Percentiles rank a stretch among this genome's conserved stretches.
Conservation (phyloP, 1,140 invertebrate species). For the Drosophila nigrodunni region DNA sequence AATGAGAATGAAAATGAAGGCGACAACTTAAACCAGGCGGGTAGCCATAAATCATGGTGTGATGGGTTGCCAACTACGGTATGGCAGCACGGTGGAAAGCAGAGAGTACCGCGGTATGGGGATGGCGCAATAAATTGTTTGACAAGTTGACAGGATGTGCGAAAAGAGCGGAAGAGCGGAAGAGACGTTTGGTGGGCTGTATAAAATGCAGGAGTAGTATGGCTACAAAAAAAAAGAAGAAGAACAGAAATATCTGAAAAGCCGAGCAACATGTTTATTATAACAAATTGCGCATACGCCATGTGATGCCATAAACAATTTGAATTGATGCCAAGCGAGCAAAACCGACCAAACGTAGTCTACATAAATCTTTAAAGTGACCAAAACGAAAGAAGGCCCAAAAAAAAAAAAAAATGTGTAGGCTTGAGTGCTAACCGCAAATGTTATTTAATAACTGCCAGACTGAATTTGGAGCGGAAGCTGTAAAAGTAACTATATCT, state of each 20-base stretch:
- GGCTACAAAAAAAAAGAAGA: not conserved
- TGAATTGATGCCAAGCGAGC: conserved; percentile 57
- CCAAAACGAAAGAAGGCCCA: conserved; percentile 37
- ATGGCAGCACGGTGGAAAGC: not conserved
- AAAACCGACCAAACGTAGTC: conserved; percentile 12
- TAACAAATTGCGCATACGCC: conserved; percentile 79
- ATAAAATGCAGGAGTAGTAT: conserved; percentile 10
- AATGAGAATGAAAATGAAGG: conserved; percentile 24
- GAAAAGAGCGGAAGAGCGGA: not conserved
- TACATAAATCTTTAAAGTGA: conserved; percentile 70
- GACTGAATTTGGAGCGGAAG: conserved; percentile 12
- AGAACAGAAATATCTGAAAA: conserved; percentile 18
- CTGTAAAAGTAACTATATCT: conserved; percentile 3
- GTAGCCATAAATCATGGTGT: conserved; percentile 69
- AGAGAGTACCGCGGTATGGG: conserved; percentile 5
- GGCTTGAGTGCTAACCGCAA: not conserved
- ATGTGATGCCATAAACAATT: conserved; percentile 74
- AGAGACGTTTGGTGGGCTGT: conserved; percentile 3
- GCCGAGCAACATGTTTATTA: conserved; percentile 79
- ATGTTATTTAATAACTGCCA: conserved; percentile 23
- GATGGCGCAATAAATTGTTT: conserved; percentile 76
- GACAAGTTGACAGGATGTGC: conserved; percentile 70
- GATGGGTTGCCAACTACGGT: conserved; percentile 23
- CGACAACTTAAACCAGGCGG: conserved; percentile 63
- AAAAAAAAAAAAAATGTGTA: not conserved